A percentile compares a stretch with the other conserved stretches of the same genome.
phyloP scores from a whole-genome alignment of 64 coral and sea anemone species.

The Porites australiensis region DNA sequence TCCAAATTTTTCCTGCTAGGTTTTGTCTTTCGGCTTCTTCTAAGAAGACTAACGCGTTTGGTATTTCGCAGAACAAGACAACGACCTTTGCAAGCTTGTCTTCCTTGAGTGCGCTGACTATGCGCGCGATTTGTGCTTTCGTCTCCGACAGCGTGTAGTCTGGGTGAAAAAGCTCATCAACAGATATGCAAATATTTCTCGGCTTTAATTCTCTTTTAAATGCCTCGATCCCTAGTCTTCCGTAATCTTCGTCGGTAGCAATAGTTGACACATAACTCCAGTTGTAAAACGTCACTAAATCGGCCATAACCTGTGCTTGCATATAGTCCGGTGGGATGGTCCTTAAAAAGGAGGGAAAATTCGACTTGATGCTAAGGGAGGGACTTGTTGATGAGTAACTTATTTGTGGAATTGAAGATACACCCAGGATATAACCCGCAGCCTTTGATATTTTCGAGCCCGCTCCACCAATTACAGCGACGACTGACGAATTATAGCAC shows the following conservation, averaged over 20 bases:
- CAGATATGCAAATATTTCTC: slow-evolving; percentile 86
- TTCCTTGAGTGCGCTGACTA: slow-evolving; percentile 68
- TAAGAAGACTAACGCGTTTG: slow-evolving; percentile 78
- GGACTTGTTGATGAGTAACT: slow-evolving; percentile 99
- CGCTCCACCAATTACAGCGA: slow-evolving; percentile 87
- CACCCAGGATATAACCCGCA: slow-evolving; percentile 69
- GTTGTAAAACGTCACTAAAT: slow-evolving; percentile 75
- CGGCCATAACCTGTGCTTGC: slow-evolving; percentile 95
- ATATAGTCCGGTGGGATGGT: slow-evolving; percentile 93
- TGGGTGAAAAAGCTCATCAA: slow-evolving; percentile 90
- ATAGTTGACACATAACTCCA: slow-evolving; percentile 95
- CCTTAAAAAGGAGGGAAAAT: slow-evolving; percentile 91
- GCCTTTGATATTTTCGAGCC: slow-evolving; percentile 93
- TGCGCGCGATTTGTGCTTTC: slow-evolving; percentile 54
- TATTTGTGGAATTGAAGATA: slow-evolving; percentile 86
- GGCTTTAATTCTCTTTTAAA: slow-evolving; percentile 87
- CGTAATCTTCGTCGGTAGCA: slow-evolving; percentile 95
- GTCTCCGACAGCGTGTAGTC: slow-evolving; percentile 73
- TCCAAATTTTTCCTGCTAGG: slow-evolving; percentile 84
- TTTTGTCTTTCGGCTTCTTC: slow-evolving; percentile 82
- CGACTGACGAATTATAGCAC: slow-evolving; percentile 59
- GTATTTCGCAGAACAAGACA: slow-evolving; percentile 85
- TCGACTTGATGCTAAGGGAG: slow-evolving; percentile 79
- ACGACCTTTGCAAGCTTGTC: slow-evolving; percentile 79
- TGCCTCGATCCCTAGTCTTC: slow-evolving; percentile 85